Conservation (phyloP, 1,140 invertebrate species). For the Drosophila burlai region DNA sequence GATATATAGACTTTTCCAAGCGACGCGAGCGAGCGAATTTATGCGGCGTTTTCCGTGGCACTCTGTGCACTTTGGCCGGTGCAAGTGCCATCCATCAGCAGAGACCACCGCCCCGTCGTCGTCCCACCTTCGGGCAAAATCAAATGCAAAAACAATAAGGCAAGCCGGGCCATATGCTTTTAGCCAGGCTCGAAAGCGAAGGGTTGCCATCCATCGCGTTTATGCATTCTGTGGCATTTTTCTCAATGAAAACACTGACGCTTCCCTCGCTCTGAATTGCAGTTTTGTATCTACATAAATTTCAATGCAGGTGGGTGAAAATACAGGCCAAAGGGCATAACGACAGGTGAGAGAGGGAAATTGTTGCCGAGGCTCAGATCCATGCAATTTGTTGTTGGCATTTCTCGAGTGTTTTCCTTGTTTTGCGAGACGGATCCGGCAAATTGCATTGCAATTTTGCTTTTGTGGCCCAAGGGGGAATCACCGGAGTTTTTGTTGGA, state of each 20-base stretch:
- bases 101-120: not conserved
- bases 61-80: slow-evolving; percentile 62
- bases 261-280: slow-evolving; percentile 24
- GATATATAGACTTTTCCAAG: slow-evolving; percentile 80
- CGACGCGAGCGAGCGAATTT: slow-evolving; percentile 55
- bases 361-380: slow-evolving; percentile 39
- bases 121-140: slow-evolving; percentile 39
- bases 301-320: slow-evolving; percentile 26
- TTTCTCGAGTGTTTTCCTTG: slow-evolving; percentile 36
- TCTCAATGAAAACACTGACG: slow-evolving; percentile 70
- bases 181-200: slow-evolving; percentile 24
- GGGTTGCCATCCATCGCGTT: slow-evolving; percentile 37
- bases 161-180: slow-evolving; percentile 64
- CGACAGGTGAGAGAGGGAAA: slow-evolving; percentile 11
- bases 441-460: slow-evolving; percentile 61
- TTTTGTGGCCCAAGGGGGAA: slow-evolving; percentile 24
- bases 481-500: slow-evolving; percentile 18
- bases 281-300: slow-evolving; percentile 70
- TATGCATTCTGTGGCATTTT: slow-evolving; percentile 67
- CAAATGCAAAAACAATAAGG: slow-evolving; percentile 83
- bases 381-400: slow-evolving; percentile 59
- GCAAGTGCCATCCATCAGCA: slow-evolving; percentile 20
- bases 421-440: slow-evolving; percentile 28
- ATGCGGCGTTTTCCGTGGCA: slow-evolving; percentile 59
- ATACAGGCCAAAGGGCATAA: slow-evolving; percentile 36